A percentile compares a stretch with the other conserved stretches of the same genome.
Conservation (phyloP, 1,140 invertebrate genomes). For the Musca domestica region DNA sequence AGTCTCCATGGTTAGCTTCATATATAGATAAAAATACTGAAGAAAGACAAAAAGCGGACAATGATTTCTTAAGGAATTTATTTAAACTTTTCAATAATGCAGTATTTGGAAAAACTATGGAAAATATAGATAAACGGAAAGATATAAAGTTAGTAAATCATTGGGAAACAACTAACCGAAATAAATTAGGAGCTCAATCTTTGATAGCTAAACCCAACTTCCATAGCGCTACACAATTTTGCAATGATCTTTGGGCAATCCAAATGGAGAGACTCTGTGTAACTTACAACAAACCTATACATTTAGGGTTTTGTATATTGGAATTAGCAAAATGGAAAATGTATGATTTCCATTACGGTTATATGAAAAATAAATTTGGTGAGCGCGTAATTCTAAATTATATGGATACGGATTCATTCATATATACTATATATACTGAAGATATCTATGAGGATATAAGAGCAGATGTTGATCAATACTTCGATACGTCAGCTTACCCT, state of each 20-base stretch:
- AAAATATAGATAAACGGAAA: slow-evolving; percentile 56
- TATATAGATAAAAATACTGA: slow-evolving; percentile 54
- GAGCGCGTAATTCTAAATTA: slow-evolving; percentile 39
- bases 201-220: slow-evolving; percentile 52
- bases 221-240: slow-evolving; percentile 44
- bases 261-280: slow-evolving; percentile 45
- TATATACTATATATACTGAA: no score
- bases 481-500: not conserved
- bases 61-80: slow-evolving; percentile 58
- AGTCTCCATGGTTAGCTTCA: slow-evolving; percentile 56
- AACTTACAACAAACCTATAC: slow-evolving; percentile 52
- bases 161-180: no score
- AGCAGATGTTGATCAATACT: no score
- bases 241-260: slow-evolving; percentile 50
- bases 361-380: slow-evolving; percentile 39
- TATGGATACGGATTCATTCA: not conserved
- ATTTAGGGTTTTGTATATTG: slow-evolving; percentile 51
- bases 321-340: slow-evolving; percentile 51
- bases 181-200: slow-evolving; percentile 39
- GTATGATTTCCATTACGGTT: slow-evolving; percentile 45
- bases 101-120: slow-evolving; percentile 57
- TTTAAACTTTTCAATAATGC: slow-evolving; percentile 57
- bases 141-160: slow-evolving; percentile 49
- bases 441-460: no score
- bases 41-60: slow-evolving; percentile 43